Evolutionary conservation across 2,113 vertebrate species (phyloP).

Genomic region (Varanus salvator): DNA sequence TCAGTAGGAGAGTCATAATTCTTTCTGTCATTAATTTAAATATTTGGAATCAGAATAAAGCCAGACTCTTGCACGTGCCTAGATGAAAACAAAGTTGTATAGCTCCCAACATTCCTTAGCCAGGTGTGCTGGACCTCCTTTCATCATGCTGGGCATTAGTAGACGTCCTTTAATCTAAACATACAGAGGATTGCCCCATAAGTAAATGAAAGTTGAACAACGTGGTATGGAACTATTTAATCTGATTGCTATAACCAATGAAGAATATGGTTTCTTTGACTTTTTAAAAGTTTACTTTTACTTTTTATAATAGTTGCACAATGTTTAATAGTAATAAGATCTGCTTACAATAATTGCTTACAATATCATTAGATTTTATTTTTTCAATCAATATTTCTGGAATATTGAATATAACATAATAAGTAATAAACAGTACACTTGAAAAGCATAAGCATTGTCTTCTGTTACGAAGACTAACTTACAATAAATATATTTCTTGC

Average conservation of each 20-base stretch:
- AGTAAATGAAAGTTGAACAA: not conserved
- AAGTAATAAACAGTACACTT: not conserved
- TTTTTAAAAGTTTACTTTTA: not conserved
- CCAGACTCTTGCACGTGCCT: too few relatives aligned
- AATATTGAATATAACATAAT: not conserved
- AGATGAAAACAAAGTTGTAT: too few relatives aligned
- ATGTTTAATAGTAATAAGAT: not conserved
- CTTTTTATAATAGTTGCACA: not conserved
- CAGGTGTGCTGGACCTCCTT: too few relatives aligned
- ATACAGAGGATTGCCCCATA: too few relatives aligned
- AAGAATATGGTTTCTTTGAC: not conserved
- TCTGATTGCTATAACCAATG: not conserved
- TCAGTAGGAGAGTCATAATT: not conserved
- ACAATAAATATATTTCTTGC: not conserved
- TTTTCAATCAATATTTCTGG: not conserved
- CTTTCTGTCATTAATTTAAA: not conserved
- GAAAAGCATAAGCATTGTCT: not conserved
- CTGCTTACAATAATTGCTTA: not conserved
- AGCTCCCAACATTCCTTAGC: too few relatives aligned
- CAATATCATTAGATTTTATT: slow-evolving; percentile 2
- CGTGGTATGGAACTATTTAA: not conserved
- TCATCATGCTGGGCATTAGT: too few relatives aligned
- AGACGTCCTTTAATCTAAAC: too few relatives aligned
- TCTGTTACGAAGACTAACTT: not conserved
- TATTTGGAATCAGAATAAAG: not conserved